A percentile compares a stretch with the other conserved stretches of the same genome.
Conservation (phyloP, 2,888 invertebrate genomes). For the Hypolimnas misippus region DNA sequence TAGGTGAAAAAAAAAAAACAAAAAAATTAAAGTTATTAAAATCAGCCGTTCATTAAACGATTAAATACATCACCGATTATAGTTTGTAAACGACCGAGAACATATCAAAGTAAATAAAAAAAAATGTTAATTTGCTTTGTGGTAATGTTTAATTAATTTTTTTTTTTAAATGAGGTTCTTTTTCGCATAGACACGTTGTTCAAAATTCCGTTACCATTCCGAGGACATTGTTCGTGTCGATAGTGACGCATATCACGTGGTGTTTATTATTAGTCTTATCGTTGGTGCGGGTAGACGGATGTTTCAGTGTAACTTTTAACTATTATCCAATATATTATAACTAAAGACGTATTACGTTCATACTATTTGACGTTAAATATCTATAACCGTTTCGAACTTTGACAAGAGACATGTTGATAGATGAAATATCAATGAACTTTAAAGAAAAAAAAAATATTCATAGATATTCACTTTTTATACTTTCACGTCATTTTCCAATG, state of each 20-base stretch:
- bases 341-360: no score
- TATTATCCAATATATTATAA: no score
- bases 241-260: constrained; percentile 25
- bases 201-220: constrained; percentile 64
- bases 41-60: constrained; percentile 27
- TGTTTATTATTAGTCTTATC: background rate
- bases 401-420: no score
- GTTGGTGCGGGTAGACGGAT: background rate
- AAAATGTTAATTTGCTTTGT: constrained; percentile 50
- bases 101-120: constrained; percentile 72
- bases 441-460: no score
- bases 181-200: constrained; percentile 76
- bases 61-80: constrained; percentile 48
- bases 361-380: no score
- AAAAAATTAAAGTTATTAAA: constrained; percentile 12
- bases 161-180: constrained; percentile 69
- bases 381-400: no score
- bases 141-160: constrained; percentile 45
- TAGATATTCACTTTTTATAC: no score
- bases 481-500: no score
- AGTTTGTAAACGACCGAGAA: constrained; percentile 65
- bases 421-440: no score
- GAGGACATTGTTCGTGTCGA: constrained; percentile 8
- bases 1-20: constrained; percentile 44
- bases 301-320: no score